Evolutionary conservation across 2,888 invertebrate species (phyloP).

Genomic region (Iphiclides podalirius): DNA sequence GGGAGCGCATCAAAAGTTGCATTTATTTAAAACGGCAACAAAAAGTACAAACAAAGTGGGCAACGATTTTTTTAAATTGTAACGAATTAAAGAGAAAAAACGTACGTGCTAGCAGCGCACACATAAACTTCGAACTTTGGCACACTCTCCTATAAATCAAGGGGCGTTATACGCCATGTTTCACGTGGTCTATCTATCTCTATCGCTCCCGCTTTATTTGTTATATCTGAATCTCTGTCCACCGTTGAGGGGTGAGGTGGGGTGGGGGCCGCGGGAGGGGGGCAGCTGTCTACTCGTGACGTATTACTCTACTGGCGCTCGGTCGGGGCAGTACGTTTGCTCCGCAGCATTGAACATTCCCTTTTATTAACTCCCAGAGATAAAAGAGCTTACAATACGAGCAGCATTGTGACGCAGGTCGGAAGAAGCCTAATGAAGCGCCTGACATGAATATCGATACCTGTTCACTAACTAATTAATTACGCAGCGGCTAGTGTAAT

Average conservation of each 20-base stretch:
- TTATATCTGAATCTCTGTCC: slow-evolving; percentile 59
- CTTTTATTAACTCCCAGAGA: slow-evolving; percentile 35
- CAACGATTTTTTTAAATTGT: slow-evolving; percentile 15
- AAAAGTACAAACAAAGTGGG: no score
- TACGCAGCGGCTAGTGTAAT: slow-evolving; percentile 62
- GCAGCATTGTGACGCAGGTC: slow-evolving; percentile 28
- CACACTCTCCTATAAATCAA: slow-evolving; percentile 77
- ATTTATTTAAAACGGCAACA: no score
- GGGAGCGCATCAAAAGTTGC: no score
- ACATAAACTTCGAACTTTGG: slow-evolving; percentile 76
- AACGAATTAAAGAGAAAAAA: slow-evolving; percentile 25
- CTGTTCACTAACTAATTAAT: slow-evolving; percentile 68
- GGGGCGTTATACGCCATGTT: slow-evolving; percentile 81
- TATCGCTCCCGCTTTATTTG: slow-evolving; percentile 54
- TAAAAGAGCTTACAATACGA: background rate
- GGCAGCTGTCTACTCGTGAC: slow-evolving; percentile 76
- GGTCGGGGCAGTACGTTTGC: slow-evolving; percentile 61
- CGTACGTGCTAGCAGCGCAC: slow-evolving; percentile 55
- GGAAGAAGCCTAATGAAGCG: slow-evolving; percentile 58
- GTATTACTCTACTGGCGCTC: slow-evolving; percentile 73
- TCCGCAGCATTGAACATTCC: slow-evolving; percentile 39
- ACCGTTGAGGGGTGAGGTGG: slow-evolving; percentile 59
- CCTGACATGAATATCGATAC: slow-evolving; percentile 67
- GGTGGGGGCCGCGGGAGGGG: slow-evolving; percentile 60
- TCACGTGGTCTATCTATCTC: slow-evolving; percentile 67